phyloP scores from a whole-genome alignment of 2,113 vertebrate species.

The Malurus elegans region DNA sequence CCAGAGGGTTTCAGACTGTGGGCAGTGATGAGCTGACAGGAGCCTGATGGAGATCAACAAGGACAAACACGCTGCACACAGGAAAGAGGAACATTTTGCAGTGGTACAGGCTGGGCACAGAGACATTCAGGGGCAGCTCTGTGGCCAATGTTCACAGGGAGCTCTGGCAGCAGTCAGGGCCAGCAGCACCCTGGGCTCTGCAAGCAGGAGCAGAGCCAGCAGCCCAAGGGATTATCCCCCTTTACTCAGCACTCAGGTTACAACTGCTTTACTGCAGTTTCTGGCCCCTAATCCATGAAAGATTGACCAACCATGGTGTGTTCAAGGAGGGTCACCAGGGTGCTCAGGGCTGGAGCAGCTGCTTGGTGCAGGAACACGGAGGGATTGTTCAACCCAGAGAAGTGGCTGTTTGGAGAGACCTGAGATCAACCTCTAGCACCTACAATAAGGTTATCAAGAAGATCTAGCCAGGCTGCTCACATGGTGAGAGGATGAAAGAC shows the following conservation, averaged over 20 bases:
- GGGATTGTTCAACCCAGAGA: not conserved
- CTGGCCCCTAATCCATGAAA: fast-evolving
- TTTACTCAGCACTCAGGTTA: not conserved
- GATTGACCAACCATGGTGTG: fast-evolving
- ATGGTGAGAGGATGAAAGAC: not conserved
- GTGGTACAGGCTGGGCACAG: not conserved
- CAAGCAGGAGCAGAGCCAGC: not conserved
- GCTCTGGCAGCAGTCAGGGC: not conserved
- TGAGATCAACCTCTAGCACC: not conserved
- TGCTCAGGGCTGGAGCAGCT: not conserved
- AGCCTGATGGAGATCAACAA: not conserved
- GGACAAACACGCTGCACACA: not conserved
- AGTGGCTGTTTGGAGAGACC: not conserved
- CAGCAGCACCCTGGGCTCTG: not conserved
- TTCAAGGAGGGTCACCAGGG: not conserved
- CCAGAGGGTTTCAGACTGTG: not conserved
- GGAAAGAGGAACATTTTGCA: not conserved
- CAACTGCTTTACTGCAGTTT: not conserved
- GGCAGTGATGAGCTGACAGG: not conserved
- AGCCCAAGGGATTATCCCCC: fast-evolving
- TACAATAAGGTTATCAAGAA: not conserved
- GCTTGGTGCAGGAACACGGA: fast-evolving
- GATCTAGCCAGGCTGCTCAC: not conserved
- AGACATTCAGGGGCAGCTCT: not conserved
- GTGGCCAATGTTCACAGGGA: not conserved